These are phyloP conservation scores for Neotoma lepida DNA, from an alignment of 2,113 vertebrate species.

Conservation along the genomic window DNA sequence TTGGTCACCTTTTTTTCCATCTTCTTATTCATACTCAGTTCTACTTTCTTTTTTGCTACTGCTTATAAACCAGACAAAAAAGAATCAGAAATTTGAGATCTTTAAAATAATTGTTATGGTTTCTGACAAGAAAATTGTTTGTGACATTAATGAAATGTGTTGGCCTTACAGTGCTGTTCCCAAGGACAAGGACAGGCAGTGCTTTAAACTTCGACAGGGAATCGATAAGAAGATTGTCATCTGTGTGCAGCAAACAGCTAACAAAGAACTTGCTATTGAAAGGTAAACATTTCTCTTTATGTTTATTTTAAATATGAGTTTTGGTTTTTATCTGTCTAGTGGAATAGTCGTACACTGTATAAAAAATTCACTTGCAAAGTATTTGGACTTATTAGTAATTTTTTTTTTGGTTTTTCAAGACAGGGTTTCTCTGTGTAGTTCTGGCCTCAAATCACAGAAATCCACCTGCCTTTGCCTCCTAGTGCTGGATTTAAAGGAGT, in stretches of 20 bases:
- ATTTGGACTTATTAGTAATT: slow-evolving; percentile 15
- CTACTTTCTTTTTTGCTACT: background rate
- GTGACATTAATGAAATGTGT: slow-evolving; percentile 59
- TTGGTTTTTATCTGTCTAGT: slow-evolving; percentile 34
- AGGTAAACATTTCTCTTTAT: slow-evolving; percentile 87
- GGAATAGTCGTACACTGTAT: background rate
- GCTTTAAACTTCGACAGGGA: slow-evolving; percentile 97
- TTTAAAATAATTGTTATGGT: slow-evolving; percentile 27
- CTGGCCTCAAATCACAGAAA: background rate
- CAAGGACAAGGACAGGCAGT: slow-evolving; percentile 98
- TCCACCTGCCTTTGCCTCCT: background rate
- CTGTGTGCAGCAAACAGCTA: slow-evolving; percentile 97
- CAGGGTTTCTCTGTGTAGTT: background rate
- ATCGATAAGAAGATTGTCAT: slow-evolving; percentile 99
- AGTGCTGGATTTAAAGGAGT: background rate
- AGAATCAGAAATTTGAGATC: slow-evolving; percentile 24
- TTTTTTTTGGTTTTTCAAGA: background rate
- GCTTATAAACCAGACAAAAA: slow-evolving; percentile 38
- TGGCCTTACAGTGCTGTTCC: slow-evolving; percentile 92
- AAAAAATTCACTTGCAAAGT: slow-evolving; percentile 30
- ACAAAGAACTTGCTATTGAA: slow-evolving; percentile 98
- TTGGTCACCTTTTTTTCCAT: background rate
- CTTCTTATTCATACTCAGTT: background rate
- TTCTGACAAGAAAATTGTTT: slow-evolving; percentile 23
- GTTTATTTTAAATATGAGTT: slow-evolving; percentile 36